phyloP scores from a whole-genome alignment of 2,797 vertebrate species.

The Philypnodon macrostomus region DNA sequence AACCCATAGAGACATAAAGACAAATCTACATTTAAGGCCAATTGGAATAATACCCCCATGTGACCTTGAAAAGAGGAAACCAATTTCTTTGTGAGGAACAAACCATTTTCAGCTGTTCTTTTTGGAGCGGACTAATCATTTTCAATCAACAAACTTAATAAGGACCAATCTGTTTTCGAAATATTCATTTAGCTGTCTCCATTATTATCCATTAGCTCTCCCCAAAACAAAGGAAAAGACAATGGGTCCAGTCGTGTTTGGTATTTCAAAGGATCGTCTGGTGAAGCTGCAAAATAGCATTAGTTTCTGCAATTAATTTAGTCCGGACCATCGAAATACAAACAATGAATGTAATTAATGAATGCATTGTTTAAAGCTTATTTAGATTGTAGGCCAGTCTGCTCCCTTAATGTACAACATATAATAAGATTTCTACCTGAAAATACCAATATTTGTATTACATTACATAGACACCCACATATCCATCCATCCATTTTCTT shows the following conservation, averaged over 20 bases:
- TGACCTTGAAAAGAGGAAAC: not conserved
- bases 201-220: not conserved
- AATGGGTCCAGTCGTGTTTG: not conserved
- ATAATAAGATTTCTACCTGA: too few species aligned
- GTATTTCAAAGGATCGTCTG: not conserved
- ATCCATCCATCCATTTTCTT: too few species aligned
- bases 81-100: conserved; percentile 8
- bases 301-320: too few species aligned
- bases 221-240: not conserved
- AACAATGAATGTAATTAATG: too few species aligned
- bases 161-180: not conserved
- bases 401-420: too few species aligned
- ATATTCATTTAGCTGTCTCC: conserved; percentile 3
- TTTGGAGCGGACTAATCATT: conserved; percentile 4
- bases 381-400: too few species aligned
- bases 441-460: too few species aligned
- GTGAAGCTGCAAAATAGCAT: too few species aligned
- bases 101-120: conserved; percentile 10
- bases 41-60: conserved; percentile 1
- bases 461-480: too few species aligned
- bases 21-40: not conserved
- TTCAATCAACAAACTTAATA: conserved; percentile 7
- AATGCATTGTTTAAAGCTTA: too few species aligned
- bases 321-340: too few species aligned
- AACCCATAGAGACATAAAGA: not conserved